Base-by-base conservation (phyloP, 2,888 invertebrate genomes). In the Mamestra brassicae region DNA sequence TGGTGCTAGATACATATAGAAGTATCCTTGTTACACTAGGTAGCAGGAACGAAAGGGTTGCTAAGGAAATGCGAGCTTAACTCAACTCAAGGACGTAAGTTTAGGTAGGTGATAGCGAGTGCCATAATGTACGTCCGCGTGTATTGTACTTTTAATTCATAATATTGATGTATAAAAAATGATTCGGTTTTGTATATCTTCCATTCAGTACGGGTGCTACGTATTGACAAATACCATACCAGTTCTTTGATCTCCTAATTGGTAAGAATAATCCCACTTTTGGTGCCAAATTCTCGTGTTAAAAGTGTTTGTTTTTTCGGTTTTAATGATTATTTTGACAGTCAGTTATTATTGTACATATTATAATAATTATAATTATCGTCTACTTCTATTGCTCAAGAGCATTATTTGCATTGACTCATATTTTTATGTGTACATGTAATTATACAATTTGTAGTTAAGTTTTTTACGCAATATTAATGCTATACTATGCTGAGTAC, bases 71-170 rank as follows among this genome's bases (percentile, higher is more conserved):
- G 10, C 50, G 52, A 61, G 54, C 57, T 26, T 26, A 38, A 38
- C 38, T 60, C 62, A 60, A 66, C 47, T 36, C 38, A 60, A 57
- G n/a, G 13, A 65, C 47, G 52, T 63, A 76, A 52, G 42, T 65
- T 55, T 54, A 54, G 72, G 80, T 68, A 80, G 72, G 80, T 83
- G 71, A 81, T 78, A 60, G 63, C 70, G 63, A 62, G 88, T 89
- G 89, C 89, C 87, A 87, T 89, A 88, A 75, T 87, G 86, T 89
- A 89, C 80, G 26, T 83, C 74, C 78, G 57, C 74, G 80, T 84
- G 79, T 81, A 85, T 74, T 81, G 76, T 82, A 88, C 75, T 84
- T 77, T 63, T 79, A 77, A 83, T 76, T 87, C 80, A 87, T 87
- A 84, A 84, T 85, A 84, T 80, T 87, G 75, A 75, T 81, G 55